A percentile compares a stretch with the other conserved stretches of the same genome.
Evolutionary conservation across 2,888 invertebrate species (phyloP).

Genomic region (Diaphora mendica): DNA sequence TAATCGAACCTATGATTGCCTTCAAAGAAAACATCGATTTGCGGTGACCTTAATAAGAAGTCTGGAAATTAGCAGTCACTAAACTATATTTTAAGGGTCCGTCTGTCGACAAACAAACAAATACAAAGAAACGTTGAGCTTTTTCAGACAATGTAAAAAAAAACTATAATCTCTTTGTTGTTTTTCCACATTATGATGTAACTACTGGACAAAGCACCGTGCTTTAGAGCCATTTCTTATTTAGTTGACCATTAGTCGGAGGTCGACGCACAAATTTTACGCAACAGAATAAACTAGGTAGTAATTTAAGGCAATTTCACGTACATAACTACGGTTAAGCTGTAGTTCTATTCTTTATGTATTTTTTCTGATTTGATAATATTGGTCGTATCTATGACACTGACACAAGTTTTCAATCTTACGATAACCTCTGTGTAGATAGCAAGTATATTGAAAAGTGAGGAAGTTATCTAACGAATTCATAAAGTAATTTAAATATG

Average conservation of each 20-base stretch:
- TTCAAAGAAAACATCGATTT: slow-evolving; percentile 46
- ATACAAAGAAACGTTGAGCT: slow-evolving; percentile 9
- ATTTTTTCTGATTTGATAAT: slow-evolving; percentile 27
- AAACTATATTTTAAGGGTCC: slow-evolving; percentile 28
- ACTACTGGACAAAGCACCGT: slow-evolving; percentile 25
- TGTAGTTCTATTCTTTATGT: slow-evolving; percentile 34
- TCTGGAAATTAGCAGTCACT: slow-evolving; percentile 30
- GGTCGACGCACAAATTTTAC: slow-evolving; percentile 33
- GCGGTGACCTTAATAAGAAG: slow-evolving; percentile 50
- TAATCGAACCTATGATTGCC: slow-evolving; percentile 33
- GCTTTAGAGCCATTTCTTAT: slow-evolving; percentile 26
- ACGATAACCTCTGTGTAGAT: slow-evolving; percentile 41
- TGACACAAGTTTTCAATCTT: slow-evolving; percentile 34
- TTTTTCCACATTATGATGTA: slow-evolving; percentile 16
- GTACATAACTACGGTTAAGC: slow-evolving; percentile 39
- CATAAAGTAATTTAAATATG: slow-evolving; percentile 20
- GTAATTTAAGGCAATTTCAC: slow-evolving; percentile 57
- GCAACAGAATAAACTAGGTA: slow-evolving; percentile 40
- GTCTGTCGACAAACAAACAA: slow-evolving; percentile 17
- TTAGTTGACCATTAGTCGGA: slow-evolving; percentile 24
- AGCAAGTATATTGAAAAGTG: slow-evolving; percentile 29
- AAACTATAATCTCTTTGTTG: background rate
- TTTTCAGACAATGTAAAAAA: slow-evolving; percentile 5
- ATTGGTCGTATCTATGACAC: slow-evolving; percentile 37
- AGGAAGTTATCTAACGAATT: slow-evolving; percentile 30